Base-by-base conservation (phyloP, 2,113 vertebrate species). In the Merops nubicus region DNA sequence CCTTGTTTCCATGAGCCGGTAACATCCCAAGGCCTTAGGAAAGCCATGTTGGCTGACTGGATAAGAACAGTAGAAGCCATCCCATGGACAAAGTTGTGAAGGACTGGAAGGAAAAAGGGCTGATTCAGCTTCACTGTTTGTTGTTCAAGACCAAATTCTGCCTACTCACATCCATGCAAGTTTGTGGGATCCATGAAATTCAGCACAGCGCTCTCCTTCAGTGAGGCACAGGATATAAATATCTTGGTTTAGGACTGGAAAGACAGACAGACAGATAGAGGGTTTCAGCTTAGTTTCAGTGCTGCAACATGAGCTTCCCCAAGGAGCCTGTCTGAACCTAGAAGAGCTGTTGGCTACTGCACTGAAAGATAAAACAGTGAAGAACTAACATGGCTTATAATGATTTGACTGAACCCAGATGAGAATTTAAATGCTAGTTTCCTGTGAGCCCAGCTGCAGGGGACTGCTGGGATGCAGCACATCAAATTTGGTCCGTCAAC, bases 391-490 rank as follows among this genome's bases (percentile, higher is more conserved):
- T 19, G 40, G 36, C 45, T 91, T 81, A 45, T 77, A 93, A 91
- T 73, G 69, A 81, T 76, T 88, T 93, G 84, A 91, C 84, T 95
- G 75, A 81, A 93, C 64, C 69, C 88, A 89, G 91, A 95, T 93
- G 80, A 91, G 69, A 81, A 81, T 77, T 88, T 91, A 88, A 91
- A 82, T 72, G 69, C 79, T 88, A 53, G 75, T 81, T 90, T 94
- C 82, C 89, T 80, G 56, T 26, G 36, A 87, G 77, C 56, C 26
- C 73, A 75, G 53, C 85, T 93, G 84, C 74, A 93, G 76, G 74
- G 63, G 57, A 65, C 60, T 94, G 54, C 36, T 83, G 77, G 53
- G 76, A 78, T 79, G 50, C 45, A 85, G 54, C 48, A 53, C 60
- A 87, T 82, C 88, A 26, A 26, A 48, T 85, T 82, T 77, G 88